These are phyloP conservation scores for Isurus oxyrinchus DNA, from an alignment of 2,113 vertebrate species.

Conservation along the genomic window DNA sequence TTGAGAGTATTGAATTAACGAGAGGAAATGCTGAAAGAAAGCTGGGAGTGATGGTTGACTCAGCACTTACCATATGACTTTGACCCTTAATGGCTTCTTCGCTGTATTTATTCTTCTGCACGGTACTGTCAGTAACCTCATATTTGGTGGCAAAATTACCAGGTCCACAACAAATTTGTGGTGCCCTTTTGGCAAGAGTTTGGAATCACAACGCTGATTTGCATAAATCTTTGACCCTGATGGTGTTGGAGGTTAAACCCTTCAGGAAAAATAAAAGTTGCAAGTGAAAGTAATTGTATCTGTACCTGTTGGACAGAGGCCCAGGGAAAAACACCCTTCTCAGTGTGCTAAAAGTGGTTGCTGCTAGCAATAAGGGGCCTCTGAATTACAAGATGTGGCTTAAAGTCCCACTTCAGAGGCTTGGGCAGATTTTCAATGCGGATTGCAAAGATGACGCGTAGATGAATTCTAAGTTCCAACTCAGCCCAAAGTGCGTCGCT, in stretches of 20 bases:
- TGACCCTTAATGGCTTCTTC: not conserved
- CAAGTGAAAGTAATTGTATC: not conserved
- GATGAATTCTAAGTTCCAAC: not conserved
- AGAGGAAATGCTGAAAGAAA: not conserved
- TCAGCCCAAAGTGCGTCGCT: too few species aligned
- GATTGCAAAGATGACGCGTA: not conserved
- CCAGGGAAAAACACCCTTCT: not conserved
- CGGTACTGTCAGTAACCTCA: not conserved
- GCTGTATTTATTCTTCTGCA: not conserved
- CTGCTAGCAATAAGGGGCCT: not conserved
- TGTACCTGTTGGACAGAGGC: not conserved
- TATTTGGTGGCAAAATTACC: not conserved
- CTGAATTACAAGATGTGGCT: not conserved
- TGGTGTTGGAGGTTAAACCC: not conserved
- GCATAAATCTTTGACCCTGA: not conserved
- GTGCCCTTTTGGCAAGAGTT: not conserved
- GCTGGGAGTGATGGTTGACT: not conserved
- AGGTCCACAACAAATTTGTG: not conserved
- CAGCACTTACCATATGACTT: not conserved
- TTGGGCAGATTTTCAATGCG: not conserved
- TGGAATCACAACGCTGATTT: not conserved
- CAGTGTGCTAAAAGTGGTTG: not conserved
- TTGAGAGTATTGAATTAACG: conserved; percentile 6
- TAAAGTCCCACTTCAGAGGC: not conserved
- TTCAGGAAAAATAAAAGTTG: not conserved